Percentiles rank a stretch among this genome's conserved stretches.
These are phyloP conservation scores for Panzeria rudis DNA, from an alignment of 2,888 invertebrate genomes.

Conservation along the genomic window DNA sequence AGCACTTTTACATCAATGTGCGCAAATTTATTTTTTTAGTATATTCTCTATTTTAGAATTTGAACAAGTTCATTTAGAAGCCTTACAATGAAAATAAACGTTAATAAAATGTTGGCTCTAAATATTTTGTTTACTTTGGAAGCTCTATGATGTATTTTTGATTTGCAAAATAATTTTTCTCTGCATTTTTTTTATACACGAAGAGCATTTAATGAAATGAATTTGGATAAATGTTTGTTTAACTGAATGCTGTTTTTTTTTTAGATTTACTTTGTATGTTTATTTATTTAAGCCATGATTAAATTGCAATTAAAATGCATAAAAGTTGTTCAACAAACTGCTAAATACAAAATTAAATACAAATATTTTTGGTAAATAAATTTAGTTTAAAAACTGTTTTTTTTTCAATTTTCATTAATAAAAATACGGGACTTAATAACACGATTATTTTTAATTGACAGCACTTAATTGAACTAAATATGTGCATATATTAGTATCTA, in stretches of 20 bases:
- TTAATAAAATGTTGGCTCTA: slow-evolving; percentile 11
- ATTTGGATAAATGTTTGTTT: slow-evolving; percentile 20
- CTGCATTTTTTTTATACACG: neutral
- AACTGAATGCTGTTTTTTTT: slow-evolving; percentile 5
- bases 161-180: slow-evolving; percentile 45
- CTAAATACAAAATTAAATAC: neutral
- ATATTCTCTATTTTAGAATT: neutral
- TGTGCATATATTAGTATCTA: too few species aligned
- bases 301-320: slow-evolving; percentile 59
- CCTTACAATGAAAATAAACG: neutral
- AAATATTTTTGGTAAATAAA: neutral
- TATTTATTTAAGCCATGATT: slow-evolving; percentile 56
- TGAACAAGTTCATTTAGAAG: neutral
- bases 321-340: slow-evolving; percentile 4
- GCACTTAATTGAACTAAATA: neutral
- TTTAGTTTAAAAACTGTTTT: neutral
- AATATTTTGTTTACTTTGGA: slow-evolving; percentile 24
- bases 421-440: neutral
- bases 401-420: neutral
- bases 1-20: neutral
- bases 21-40: neutral
- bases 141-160: slow-evolving; percentile 21
- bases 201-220: slow-evolving; percentile 16
- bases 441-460: neutral
- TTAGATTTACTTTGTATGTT: neutral